Conservation (phyloP, 2,113 vertebrate genomes). For the Aegithalos caudatus region DNA sequence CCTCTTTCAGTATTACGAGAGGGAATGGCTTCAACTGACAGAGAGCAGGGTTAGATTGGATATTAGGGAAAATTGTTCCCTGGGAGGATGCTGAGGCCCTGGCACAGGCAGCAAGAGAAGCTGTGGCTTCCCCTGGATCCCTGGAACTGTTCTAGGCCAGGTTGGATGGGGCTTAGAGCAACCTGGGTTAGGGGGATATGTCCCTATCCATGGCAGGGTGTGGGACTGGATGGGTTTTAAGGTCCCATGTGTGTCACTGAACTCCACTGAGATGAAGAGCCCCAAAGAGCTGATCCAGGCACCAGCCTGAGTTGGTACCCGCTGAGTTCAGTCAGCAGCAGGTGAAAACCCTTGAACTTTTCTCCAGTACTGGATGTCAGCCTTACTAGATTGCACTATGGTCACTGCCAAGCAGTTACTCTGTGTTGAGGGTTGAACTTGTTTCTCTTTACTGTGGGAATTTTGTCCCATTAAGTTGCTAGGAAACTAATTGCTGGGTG, state of each 20-base stretch:
- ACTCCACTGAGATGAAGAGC: conserved; percentile 53
- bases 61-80: not conserved
- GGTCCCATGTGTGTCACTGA: not conserved
- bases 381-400: not conserved
- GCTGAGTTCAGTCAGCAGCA: conserved; percentile 25
- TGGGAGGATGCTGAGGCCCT: not conserved
- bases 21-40: not conserved
- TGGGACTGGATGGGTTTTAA: not conserved
- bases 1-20: not conserved
- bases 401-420: not conserved
- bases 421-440: too few relatives aligned
- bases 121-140: not conserved
- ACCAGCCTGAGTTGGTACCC: not conserved
- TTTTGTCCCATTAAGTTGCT: too few relatives aligned
- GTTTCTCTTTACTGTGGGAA: too few relatives aligned
- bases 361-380: fast-evolving
- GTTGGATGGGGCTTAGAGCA: not conserved
- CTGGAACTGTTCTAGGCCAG: not conserved
- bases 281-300: conserved; percentile 59
- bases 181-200: not conserved
- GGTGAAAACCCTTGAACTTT: conserved; percentile 29
- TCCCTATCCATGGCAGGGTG: not conserved
- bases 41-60: not conserved
- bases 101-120: not conserved
- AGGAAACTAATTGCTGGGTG: too few relatives aligned